These are phyloP conservation scores for Huso huso DNA, from an alignment of 2,797 vertebrate genomes.

Conservation along the genomic window DNA sequence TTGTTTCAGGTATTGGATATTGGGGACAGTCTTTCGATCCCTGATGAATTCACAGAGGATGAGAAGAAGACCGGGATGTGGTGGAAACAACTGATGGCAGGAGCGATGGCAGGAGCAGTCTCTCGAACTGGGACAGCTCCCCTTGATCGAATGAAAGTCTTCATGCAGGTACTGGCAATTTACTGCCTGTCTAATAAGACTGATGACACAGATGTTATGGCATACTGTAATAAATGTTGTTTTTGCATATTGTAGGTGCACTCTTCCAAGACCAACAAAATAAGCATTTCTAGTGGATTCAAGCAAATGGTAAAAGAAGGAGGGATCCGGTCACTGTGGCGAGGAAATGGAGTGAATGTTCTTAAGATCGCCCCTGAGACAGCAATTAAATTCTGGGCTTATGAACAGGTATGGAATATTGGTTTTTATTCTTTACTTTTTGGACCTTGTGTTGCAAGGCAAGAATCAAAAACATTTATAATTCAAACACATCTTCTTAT, in stretches of 20 bases:
- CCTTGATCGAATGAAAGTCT: conserved; percentile 85
- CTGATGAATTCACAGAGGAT: conserved; percentile 85
- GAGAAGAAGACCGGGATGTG: conserved; percentile 77
- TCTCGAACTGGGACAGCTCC: conserved; percentile 85
- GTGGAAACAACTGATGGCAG: conserved; percentile 85
- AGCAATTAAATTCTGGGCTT: conserved; percentile 88
- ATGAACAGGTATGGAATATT: conserved; percentile 71
- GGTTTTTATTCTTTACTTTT: too few species aligned
- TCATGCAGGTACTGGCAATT: conserved; percentile 73
- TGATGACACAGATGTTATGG: neutral
- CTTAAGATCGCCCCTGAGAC: conserved; percentile 93
- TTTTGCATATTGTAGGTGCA: conserved; percentile 66
- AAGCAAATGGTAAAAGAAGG: conserved; percentile 90
- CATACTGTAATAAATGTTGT: conserved; percentile 4
- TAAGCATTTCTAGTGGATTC: conserved; percentile 75
- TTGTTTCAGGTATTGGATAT: conserved; percentile 81
- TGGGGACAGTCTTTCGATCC: conserved; percentile 81
- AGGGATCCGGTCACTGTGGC: conserved; percentile 75
- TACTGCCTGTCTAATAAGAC: neutral
- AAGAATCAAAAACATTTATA: too few species aligned
- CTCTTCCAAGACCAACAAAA: conserved; percentile 72
- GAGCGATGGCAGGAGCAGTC: conserved; percentile 81
- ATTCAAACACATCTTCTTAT: too few species aligned
- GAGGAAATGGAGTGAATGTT: conserved; percentile 87
- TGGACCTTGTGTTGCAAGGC: too few species aligned